Evolutionary conservation across 2,888 invertebrate species (phyloP), one percentile per base, ranked within the genome.

Genomic region (Synergus laeviventris): DNA sequence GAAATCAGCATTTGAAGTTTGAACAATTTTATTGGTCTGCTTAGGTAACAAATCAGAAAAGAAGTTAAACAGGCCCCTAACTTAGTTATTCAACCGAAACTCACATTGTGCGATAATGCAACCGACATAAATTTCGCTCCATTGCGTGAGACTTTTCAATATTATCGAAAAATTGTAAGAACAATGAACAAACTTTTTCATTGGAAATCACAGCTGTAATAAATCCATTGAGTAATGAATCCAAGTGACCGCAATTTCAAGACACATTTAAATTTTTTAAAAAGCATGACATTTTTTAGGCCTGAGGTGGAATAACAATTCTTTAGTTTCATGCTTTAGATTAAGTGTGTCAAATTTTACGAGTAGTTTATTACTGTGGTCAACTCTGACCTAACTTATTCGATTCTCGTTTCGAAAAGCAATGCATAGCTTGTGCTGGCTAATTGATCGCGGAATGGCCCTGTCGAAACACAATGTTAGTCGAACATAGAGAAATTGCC

Each of bases 401-500:
- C 38, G 38, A 62, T 18, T 38, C 11, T 62, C 38, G 16, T 61
- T 62, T 62, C 38, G 8, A n/a, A 18, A 62, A 38, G n/a, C 3
- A 21, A 21, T 12, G 7, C n/a, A 59, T 59, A 21, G 11, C 21
- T 59, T 9, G n/a, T 42, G 14, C 42, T 39, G 18, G 62, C 38
- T 38, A 62, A 39, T n/a, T n/a, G n/a, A 62, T 62, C 38, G 18
- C 59, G 36, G 11, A 62, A 62, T 8, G 18, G 7, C 21, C 39
- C 62, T 62, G 62, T 36, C 38, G 38, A 39, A 62, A 62, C 11
- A 62, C 62, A 62, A 62, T 62, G 62, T 1, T 14, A 14, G 64
- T 16, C 45, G 76, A 79, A 76, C 75, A 74, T 42, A 70, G 78
- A 79, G 76, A 78, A 81, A 79, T 78, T 75, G 74, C 78, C 75